Conservation (phyloP, 2,797 vertebrate genomes). For the Cygnus olor region DNA sequence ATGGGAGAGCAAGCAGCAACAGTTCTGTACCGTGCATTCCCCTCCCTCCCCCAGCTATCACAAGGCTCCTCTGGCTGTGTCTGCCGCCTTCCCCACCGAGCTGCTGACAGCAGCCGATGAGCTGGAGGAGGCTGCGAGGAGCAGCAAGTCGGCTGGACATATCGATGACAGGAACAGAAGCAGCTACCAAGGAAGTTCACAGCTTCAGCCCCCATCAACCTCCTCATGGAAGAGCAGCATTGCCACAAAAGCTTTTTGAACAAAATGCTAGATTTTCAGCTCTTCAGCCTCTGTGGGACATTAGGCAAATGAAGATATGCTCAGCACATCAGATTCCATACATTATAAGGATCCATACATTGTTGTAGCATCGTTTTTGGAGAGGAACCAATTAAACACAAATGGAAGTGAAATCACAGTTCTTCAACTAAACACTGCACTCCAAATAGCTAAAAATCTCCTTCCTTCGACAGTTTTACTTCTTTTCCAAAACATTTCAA, state of each 20-base stretch:
- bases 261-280: not conserved
- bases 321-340: not conserved
- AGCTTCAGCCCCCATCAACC: fast-evolving
- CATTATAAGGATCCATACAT: not conserved
- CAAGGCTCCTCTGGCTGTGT: not conserved
- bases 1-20: fast-evolving
- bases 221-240: fast-evolving
- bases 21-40: fast-evolving
- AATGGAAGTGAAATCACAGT: not conserved
- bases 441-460: not conserved
- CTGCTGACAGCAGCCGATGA: not conserved
- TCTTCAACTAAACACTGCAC: not conserved
- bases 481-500: conserved; percentile 11
- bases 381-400: not conserved
- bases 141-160: not conserved
- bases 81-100: not conserved
- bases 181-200: not conserved
- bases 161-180: not conserved
- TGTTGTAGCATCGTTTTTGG: not conserved
- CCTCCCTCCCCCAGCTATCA: not conserved
- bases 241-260: not conserved
- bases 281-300: not conserved
- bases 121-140: not conserved
- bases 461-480: not conserved
- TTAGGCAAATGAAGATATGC: not conserved